Percentiles rank a stretch among this genome's conserved stretches.
phyloP scores from a whole-genome alignment of 2,888 invertebrate genomes.

The Eristalis arbustorum region DNA sequence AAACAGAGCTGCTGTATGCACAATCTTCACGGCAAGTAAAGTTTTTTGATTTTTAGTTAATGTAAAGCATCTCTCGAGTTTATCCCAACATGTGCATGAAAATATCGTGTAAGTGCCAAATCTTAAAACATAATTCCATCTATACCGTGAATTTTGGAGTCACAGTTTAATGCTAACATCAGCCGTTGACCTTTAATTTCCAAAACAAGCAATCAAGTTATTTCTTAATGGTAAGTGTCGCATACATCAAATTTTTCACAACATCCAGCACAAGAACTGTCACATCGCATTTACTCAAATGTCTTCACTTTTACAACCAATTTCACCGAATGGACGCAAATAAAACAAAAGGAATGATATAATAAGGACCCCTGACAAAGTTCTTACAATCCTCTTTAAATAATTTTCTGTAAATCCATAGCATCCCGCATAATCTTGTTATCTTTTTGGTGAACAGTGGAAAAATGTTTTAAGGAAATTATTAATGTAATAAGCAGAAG shows the following conservation, averaged over 20 bases:
- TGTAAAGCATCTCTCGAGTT: too few species aligned
- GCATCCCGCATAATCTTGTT: constrained; percentile 22
- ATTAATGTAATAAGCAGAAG: constrained; percentile 19
- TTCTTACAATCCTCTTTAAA: neutral
- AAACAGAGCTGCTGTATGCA: neutral
- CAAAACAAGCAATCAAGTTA: too few species aligned
- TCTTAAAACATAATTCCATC: too few species aligned
- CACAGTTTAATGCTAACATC: too few species aligned
- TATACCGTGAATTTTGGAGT: too few species aligned
- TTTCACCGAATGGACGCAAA: neutral
- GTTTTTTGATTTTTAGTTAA: too few species aligned
- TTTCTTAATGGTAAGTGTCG: too few species aligned
- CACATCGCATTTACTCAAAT: neutral
- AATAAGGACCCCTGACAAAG: neutral
- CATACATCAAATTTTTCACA: too few species aligned
- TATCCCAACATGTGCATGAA: too few species aligned
- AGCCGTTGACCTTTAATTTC: too few species aligned
- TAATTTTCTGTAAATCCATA: neutral
- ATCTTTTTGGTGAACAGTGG: constrained; percentile 13
- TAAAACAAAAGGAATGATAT: neutral
- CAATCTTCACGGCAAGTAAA: too few species aligned
- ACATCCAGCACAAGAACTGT: neutral
- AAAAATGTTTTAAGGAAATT: neutral
- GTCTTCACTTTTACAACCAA: constrained; percentile 13
- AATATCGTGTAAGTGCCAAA: too few species aligned